phyloP scores from a whole-genome alignment of 2,113 vertebrate genomes.

The Glaucomys volans region DNA sequence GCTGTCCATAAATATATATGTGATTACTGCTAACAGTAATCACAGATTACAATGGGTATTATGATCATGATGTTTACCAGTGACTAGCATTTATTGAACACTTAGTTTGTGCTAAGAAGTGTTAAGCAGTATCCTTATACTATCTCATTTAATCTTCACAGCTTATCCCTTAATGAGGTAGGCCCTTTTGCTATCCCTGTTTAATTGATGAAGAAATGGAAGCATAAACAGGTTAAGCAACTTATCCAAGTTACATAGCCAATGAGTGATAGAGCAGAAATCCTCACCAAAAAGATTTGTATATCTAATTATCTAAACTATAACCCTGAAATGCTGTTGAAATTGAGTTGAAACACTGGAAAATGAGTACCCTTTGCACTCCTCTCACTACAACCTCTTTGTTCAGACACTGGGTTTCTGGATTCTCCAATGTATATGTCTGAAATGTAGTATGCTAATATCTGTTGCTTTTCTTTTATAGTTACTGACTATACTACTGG shows the following conservation, averaged over 20 bases:
- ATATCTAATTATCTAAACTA: background rate
- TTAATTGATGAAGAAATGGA: conserved; percentile 33
- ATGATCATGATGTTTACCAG: background rate
- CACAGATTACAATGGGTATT: background rate
- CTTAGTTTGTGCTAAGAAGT: conserved; percentile 1
- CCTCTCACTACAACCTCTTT: background rate
- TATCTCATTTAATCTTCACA: background rate
- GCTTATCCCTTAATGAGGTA: background rate
- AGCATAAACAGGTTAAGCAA: conserved; percentile 4
- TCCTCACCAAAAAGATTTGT: background rate
- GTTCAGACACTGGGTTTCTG: background rate
- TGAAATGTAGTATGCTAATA: background rate
- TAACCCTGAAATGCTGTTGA: background rate
- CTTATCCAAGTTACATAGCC: background rate
- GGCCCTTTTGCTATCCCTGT: background rate
- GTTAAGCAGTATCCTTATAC: background rate
- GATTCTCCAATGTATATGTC: background rate
- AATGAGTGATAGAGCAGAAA: background rate
- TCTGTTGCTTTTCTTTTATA: conserved; percentile 65
- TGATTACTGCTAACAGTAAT: background rate
- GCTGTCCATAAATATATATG: background rate
- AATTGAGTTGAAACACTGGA: background rate
- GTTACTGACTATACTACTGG: conserved; percentile 94
- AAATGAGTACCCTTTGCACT: background rate
- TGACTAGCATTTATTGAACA: background rate